Conservation (phyloP, 2,113 vertebrate species). For the human region DNA sequence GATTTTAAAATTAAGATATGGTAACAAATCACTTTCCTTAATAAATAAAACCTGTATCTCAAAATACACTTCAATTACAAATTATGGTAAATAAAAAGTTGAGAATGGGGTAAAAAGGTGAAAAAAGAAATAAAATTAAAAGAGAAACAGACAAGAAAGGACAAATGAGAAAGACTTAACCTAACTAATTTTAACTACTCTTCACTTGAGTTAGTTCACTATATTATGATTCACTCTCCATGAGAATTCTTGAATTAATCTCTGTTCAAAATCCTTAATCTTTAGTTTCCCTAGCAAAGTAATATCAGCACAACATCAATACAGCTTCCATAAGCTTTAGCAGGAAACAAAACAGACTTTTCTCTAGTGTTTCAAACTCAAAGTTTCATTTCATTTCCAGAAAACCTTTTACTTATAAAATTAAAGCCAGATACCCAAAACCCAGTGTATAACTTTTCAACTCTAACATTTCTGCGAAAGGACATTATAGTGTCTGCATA, state of each 20-base stretch:
- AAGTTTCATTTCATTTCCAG: not conserved
- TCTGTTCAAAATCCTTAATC: not conserved
- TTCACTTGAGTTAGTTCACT: not conserved
- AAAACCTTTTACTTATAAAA: not conserved
- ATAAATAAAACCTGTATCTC: not conserved
- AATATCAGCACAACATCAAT: not conserved
- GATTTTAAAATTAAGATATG: not conserved
- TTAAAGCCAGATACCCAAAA: not conserved
- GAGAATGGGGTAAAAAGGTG: not conserved
- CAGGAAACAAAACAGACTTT: constrained; percentile 29
- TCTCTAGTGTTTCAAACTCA: not conserved
- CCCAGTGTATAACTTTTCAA: not conserved
- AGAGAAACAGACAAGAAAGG: not conserved
- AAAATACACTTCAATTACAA: not conserved
- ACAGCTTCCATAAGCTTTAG: not conserved
- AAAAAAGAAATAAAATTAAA: not conserved
- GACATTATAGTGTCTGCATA: not conserved
- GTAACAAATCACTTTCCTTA: not conserved
- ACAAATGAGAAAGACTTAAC: not conserved
- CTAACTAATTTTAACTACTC: not conserved
- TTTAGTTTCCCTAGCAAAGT: not conserved
- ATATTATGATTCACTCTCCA: not conserved
- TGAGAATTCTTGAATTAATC: not conserved
- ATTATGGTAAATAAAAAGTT: not conserved
- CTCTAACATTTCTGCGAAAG: not conserved